A percentile compares a stretch with the other conserved stretches of the same genome.
Conservation (phyloP, 2,113 vertebrate species). For the Epinephelus lanceolatus region DNA sequence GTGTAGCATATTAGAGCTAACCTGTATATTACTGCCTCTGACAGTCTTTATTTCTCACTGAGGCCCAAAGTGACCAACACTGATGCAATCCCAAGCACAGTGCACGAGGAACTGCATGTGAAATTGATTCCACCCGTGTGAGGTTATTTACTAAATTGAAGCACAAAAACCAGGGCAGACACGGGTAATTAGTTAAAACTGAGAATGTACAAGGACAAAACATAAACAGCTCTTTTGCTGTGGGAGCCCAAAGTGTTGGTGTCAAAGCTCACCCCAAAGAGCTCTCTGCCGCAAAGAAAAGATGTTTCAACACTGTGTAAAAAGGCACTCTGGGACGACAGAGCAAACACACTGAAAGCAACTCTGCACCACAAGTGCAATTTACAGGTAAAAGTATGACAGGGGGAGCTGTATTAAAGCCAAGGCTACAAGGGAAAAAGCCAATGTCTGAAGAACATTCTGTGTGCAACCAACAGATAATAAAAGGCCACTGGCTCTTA, state of each 20-base stretch:
- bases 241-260: not conserved
- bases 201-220: not conserved
- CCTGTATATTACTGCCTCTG: constrained; percentile 3
- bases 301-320: constrained; percentile 18
- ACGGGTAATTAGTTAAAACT: constrained; percentile 3
- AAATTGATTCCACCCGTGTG: not conserved
- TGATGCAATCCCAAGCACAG: not conserved
- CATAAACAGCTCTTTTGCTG: not conserved
- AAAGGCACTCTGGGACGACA: constrained; percentile 23
- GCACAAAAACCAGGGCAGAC: not conserved
- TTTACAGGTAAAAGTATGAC: constrained; percentile 12
- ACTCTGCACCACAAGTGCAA: not conserved
- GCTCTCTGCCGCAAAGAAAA: constrained; percentile 17
- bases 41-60: constrained; percentile 6
- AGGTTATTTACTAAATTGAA: not conserved
- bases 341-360: constrained; percentile 31
- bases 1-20: constrained; percentile 15
- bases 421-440: not conserved
- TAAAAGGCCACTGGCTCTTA: constrained; percentile 45
- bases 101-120: not conserved
- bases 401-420: constrained; percentile 18
- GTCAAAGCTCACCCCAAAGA: constrained; percentile 38
- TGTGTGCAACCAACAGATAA: constrained; percentile 43
- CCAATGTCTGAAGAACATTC: constrained; percentile 26
- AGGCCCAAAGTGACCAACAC: constrained; percentile 13